Percentiles rank a stretch among this genome's conserved stretches.
These are phyloP conservation scores for Nephrotoma guestfalica DNA, from an alignment of 2,888 invertebrate genomes.

Conservation along the genomic window DNA sequence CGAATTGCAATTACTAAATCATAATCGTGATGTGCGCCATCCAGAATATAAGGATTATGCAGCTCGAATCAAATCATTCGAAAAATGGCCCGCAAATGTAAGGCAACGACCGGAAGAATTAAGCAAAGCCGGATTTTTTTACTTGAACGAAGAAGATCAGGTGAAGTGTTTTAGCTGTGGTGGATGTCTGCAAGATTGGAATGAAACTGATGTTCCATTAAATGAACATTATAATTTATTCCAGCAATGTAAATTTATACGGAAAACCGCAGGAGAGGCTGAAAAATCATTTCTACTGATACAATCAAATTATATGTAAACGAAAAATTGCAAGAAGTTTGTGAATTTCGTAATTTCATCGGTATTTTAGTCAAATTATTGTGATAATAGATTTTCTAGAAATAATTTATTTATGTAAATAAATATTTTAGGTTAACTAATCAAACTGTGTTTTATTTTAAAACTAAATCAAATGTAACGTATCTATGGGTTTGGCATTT, in stretches of 20 bases:
- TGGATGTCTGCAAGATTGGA: slow-evolving; percentile 89
- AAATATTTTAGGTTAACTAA: too few species aligned
- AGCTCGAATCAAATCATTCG: slow-evolving; percentile 54
- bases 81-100: slow-evolving; percentile 67
- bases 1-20: background rate
- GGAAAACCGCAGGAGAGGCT: background rate
- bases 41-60: slow-evolving; percentile 54
- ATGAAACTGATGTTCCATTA: slow-evolving; percentile 80
- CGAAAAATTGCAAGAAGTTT: too few species aligned
- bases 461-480: too few species aligned
- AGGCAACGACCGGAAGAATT: slow-evolving; percentile 66
- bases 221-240: slow-evolving; percentile 50
- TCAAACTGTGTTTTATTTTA: too few species aligned
- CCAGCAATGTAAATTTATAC: background rate
- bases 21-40: slow-evolving; percentile 24
- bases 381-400: too few species aligned
- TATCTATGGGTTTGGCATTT: too few species aligned
- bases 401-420: too few species aligned
- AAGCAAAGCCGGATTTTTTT: slow-evolving; percentile 85
- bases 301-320: background rate
- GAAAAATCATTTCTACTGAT: background rate
- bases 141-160: slow-evolving; percentile 75
- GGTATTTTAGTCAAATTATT: too few species aligned
- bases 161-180: slow-evolving; percentile 90
- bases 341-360: too few species aligned